These are phyloP conservation scores for Crypturellus undulatus DNA, from an alignment of 2,113 vertebrate species.

Conservation along the genomic window DNA sequence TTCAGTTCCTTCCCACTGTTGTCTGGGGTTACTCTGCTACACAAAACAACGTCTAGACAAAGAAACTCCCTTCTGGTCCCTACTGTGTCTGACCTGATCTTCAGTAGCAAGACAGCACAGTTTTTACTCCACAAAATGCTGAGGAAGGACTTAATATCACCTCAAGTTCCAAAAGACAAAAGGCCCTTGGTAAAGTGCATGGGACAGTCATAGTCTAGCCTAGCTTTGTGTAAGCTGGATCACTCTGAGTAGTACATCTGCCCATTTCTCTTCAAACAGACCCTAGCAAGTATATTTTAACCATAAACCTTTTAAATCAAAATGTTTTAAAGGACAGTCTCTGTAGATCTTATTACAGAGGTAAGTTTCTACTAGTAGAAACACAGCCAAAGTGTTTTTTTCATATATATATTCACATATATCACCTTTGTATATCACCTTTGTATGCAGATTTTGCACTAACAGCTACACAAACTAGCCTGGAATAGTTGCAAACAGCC, in stretches of 20 bases:
- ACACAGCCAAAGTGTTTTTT: neutral
- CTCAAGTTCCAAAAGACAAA: neutral
- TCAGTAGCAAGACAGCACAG: neutral
- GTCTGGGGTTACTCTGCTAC: neutral
- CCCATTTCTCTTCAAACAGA: neutral
- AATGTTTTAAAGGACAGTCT: neutral
- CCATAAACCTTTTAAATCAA: neutral
- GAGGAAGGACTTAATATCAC: neutral
- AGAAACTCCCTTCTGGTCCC: neutral
- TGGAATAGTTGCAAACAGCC: neutral
- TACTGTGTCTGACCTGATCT: neutral
- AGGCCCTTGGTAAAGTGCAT: neutral
- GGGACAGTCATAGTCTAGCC: neutral
- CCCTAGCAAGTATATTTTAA: neutral
- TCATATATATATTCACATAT: neutral
- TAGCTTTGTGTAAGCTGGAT: neutral
- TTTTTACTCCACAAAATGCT: neutral
- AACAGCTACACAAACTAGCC: neutral
- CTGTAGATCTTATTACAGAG: neutral
- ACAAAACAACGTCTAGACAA: neutral
- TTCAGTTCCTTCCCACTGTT: neutral
- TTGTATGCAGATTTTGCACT: neutral
- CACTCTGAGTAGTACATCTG: neutral
- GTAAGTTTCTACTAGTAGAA: neutral
- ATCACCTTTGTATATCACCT: neutral